These are phyloP conservation scores for Argyrosomus regius DNA, from an alignment of 2,797 vertebrate species.

Conservation along the genomic window DNA sequence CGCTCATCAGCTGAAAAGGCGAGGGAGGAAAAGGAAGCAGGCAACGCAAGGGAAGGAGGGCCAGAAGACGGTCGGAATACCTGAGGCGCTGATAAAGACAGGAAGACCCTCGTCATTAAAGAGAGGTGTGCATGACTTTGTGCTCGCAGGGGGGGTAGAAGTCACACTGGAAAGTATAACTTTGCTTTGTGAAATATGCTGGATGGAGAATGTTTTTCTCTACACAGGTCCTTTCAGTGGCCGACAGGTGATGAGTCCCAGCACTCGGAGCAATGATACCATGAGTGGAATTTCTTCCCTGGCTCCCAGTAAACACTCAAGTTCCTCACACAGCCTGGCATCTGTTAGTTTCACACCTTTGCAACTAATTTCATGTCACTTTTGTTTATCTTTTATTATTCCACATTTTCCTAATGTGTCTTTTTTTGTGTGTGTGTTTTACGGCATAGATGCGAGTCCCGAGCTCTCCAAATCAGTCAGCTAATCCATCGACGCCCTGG, in stretches of 20 bases:
- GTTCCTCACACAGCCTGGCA: constrained; percentile 94
- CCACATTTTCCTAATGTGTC: background rate
- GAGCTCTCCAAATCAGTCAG: constrained; percentile 89
- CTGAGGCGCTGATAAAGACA: constrained; percentile 88
- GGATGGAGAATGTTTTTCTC: background rate
- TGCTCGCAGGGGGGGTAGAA: too few relatives aligned
- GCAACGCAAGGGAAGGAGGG: constrained; percentile 79
- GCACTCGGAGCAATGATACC: constrained; percentile 95
- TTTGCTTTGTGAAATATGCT: background rate
- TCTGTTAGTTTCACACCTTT: constrained; percentile 84
- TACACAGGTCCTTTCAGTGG: constrained; percentile 84
- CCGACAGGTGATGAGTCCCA: constrained; percentile 93
- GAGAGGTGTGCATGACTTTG: constrained; percentile 86
- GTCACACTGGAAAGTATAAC: too few relatives aligned
- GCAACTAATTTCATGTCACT: background rate
- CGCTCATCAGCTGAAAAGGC: constrained; percentile 95
- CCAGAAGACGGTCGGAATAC: constrained; percentile 86
- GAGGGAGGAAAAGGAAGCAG: constrained; percentile 93
- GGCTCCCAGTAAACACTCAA: constrained; percentile 95
- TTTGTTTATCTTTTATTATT: background rate
- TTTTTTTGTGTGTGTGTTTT: background rate
- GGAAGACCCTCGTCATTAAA: constrained; percentile 90
- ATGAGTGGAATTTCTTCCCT: constrained; percentile 96
- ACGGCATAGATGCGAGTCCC: constrained; percentile 83
- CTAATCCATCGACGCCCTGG: constrained; percentile 86